Evolutionary conservation across 2,113 vertebrate species (phyloP).

Genomic region (Ondatra zibethicus): DNA sequence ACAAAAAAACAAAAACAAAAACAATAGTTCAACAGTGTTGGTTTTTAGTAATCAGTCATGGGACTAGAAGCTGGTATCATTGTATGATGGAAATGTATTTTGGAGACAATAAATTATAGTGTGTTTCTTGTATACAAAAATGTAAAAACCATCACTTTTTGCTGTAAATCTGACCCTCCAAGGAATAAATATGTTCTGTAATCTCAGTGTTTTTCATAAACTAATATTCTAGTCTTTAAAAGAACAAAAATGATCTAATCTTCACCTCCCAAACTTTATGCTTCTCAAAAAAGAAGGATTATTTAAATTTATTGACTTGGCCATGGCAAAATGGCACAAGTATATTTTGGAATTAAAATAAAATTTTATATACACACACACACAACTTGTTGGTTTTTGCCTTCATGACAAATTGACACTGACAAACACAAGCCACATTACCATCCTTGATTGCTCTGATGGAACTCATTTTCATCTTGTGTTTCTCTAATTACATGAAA

Average conservation of each 20-base stretch:
- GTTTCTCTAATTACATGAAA: conserved; percentile 91
- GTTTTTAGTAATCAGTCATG: background rate
- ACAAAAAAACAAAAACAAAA: background rate
- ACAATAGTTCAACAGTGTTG: conserved; percentile 29
- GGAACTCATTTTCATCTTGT: conserved; percentile 91
- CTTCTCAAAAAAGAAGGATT: background rate
- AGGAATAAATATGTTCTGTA: conserved; percentile 78
- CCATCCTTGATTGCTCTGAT: conserved; percentile 91
- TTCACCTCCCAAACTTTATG: background rate
- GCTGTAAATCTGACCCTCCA: conserved; percentile 78
- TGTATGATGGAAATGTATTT: conserved; percentile 74
- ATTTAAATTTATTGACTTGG: conserved; percentile 50
- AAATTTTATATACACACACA: conserved; percentile 55
- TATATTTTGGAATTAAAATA: conserved; percentile 78
- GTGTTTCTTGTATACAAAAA: conserved; percentile 76
- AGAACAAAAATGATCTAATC: conserved; percentile 57
- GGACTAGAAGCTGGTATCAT: conserved; percentile 32
- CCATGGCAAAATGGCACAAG: conserved; percentile 69
- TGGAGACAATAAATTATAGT: conserved; percentile 81
- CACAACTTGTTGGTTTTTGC: conserved; percentile 84
- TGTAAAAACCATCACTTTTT: conserved; percentile 82
- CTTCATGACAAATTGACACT: conserved; percentile 88
- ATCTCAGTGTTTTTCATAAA: conserved; percentile 72
- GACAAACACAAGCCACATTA: conserved; percentile 89
- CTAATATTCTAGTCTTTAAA: conserved; percentile 46